A percentile compares a stretch with the other conserved stretches of the same genome.
These are phyloP conservation scores for Nycticorax nycticorax DNA, from an alignment of 2,113 vertebrate species.

Conservation along the genomic window DNA sequence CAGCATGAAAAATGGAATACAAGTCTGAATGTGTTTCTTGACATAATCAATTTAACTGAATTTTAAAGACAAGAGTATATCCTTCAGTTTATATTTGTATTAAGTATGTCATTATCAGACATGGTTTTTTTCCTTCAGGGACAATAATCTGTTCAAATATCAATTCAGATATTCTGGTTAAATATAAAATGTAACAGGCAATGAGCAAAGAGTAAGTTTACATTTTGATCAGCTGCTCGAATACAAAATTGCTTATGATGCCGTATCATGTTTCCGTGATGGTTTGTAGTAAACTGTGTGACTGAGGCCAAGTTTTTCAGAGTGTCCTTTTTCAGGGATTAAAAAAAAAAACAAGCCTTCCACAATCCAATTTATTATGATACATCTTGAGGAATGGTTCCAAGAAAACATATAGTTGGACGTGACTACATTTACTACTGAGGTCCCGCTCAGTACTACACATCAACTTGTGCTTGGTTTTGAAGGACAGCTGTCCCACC, in stretches of 20 bases:
- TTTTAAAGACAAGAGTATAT: neutral
- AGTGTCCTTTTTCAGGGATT: neutral
- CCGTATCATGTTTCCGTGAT: neutral
- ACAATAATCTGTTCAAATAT: neutral
- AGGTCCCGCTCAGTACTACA: neutral
- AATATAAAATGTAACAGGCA: neutral
- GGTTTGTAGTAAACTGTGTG: neutral
- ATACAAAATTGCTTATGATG: neutral
- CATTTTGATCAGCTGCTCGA: neutral
- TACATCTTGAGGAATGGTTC: neutral
- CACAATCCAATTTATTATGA: neutral
- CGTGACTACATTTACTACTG: neutral
- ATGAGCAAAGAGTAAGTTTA: neutral
- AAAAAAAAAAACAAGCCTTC: neutral
- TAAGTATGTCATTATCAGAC: neutral
- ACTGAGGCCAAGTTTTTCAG: neutral
- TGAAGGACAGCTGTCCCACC: neutral
- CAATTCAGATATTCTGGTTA: neutral
- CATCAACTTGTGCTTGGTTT: neutral
- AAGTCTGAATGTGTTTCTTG: neutral
- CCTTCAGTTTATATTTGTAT: neutral
- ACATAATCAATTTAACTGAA: neutral
- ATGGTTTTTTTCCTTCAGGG: neutral
- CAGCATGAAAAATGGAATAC: neutral
- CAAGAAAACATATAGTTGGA: neutral